Percentiles rank a stretch among this genome's conserved stretches.
Evolutionary conservation across 2,113 vertebrate genomes (phyloP).

Genomic region (Istiophorus platypterus): DNA sequence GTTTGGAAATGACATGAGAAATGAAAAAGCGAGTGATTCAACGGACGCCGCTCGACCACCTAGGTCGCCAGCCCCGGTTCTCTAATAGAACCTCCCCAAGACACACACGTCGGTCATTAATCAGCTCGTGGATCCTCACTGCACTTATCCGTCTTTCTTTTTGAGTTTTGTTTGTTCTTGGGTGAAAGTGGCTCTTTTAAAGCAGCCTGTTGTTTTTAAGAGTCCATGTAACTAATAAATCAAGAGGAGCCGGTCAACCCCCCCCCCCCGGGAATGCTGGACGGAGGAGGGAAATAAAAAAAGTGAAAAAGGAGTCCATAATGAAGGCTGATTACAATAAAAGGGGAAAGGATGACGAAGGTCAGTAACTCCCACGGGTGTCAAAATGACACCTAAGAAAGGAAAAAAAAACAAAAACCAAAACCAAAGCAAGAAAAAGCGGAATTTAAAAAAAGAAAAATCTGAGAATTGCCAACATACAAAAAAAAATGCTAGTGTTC

Average conservation of each 20-base stretch:
- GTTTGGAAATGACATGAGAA: background rate
- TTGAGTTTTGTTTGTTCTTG: background rate
- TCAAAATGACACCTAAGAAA: too few species aligned
- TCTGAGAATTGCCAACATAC: too few species aligned
- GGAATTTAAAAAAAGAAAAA: background rate
- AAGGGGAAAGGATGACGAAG: too few species aligned
- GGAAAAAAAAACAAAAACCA: background rate
- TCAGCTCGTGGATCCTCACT: background rate
- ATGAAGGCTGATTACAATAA: too few species aligned
- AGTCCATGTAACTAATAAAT: constrained; percentile 4
- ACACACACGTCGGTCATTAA: background rate
- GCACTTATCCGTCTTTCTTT: too few species aligned
- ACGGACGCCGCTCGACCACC: background rate
- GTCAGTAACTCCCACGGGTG: too few species aligned
- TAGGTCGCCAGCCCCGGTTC: background rate
- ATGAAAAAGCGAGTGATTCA: background rate
- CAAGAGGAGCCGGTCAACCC: background rate
- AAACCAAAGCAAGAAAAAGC: too few species aligned
- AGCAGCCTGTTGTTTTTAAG: background rate
- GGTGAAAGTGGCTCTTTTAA: background rate
- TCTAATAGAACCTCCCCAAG: background rate
- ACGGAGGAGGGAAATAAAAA: too few species aligned
- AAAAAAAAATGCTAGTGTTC: too few species aligned
- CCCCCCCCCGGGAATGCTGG: background rate
- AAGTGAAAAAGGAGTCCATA: too few species aligned